These are phyloP conservation scores for Scophthalmus maximus DNA, from an alignment of 2,113 vertebrate species.

Conservation along the genomic window DNA sequence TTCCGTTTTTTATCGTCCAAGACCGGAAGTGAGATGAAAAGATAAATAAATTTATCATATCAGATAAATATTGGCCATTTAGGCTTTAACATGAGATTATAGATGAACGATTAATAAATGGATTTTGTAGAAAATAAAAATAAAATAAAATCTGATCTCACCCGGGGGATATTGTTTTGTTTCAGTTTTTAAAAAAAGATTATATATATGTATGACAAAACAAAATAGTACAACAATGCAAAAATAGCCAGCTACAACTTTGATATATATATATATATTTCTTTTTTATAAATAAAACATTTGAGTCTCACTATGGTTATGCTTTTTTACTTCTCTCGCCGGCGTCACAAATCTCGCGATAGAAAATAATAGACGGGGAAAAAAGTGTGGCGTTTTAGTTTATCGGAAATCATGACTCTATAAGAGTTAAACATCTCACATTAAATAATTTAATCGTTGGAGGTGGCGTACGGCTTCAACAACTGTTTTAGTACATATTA, in stretches of 20 bases:
- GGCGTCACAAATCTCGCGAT: slow-evolving; percentile 34
- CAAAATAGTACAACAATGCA: neutral
- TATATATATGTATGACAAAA: too few species aligned
- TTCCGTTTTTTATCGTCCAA: fast-evolving
- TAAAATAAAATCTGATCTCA: too few species aligned
- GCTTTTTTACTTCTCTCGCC: too few species aligned
- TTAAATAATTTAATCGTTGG: neutral
- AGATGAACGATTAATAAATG: neutral
- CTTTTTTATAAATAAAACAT: too few species aligned
- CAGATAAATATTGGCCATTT: neutral
- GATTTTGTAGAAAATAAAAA: too few species aligned
- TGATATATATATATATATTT: too few species aligned
- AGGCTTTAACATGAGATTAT: neutral
- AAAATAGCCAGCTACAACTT: too few species aligned
- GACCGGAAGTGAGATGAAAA: slow-evolving; percentile 25
- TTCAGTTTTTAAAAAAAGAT: too few species aligned
- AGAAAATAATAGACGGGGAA: neutral
- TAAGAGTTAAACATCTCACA: neutral
- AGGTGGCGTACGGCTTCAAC: too few species aligned
- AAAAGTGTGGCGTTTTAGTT: fast-evolving
- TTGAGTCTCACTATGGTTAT: too few species aligned
- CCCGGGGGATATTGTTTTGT: too few species aligned
- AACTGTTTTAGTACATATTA: too few species aligned
- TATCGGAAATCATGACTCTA: neutral
- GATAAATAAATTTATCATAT: neutral